Base-by-base conservation (phyloP, 2,797 vertebrate species). In the Pangasius larnaudii region DNA sequence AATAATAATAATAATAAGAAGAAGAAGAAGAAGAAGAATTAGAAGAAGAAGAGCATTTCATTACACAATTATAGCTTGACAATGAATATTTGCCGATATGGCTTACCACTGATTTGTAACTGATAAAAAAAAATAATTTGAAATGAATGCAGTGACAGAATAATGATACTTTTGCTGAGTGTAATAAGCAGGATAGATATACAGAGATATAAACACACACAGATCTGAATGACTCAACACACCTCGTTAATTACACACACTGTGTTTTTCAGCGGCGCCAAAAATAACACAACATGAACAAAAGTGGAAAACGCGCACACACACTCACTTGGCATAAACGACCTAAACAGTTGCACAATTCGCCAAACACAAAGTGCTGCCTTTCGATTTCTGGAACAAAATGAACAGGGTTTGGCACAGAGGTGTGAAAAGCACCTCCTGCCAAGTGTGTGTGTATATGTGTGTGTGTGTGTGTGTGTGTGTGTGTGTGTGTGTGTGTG, bases 381-480 rank as follows among this genome's bases (percentile, higher is more conserved):
- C 88, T 88, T 93, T 94, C 92, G 90, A 93, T 95, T 92, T 91
- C 84, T 92, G 89, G 92, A 67, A 81, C 46, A 65, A 46, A 77
- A 33, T 67, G 75, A 86, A 42, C 39, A 80, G 46, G 51, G 85
- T 81, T 71, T 87, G 85, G 85, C 85, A 87, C 46, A 18, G 75
- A 39, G 27, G 63, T 36, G 63, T 42, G 77, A 87, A 87, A 69
- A 81, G 4, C 77, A 69, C 30, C 6, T 59, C 46, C 49, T 85
- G 84, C 69, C 71, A 75, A 77, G 39, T 39, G 39, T 39, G 39
- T 81, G 33, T 81, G 79, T n/a, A n/a, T n/a, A n/a, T 24, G 56
- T 81, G 56, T 42, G 79, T 27, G 59, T 46, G 53, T 59, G 49
- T 53, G 27, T 19, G 78, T 81, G 33, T 81, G 79, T 24, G 56